Evolutionary conservation across 2,797 vertebrate species (phyloP).

Genomic region (Botia kubotai): DNA sequence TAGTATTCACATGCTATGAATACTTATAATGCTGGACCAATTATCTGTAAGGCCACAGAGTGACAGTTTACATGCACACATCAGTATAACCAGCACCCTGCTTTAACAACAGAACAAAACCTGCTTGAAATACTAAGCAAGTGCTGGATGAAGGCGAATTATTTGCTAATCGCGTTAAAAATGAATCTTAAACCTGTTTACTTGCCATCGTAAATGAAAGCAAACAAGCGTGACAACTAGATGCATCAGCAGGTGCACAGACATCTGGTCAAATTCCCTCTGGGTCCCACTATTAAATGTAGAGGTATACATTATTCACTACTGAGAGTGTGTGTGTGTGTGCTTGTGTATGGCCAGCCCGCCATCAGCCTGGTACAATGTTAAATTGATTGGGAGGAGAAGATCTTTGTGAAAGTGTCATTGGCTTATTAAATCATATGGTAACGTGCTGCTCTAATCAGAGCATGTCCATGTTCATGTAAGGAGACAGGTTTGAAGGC

Average conservation of each 20-base stretch:
- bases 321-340: constrained; percentile 1
- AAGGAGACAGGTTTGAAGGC: constrained; percentile 46
- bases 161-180: constrained; percentile 63
- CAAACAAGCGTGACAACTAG: constrained; percentile 66
- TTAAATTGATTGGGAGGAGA: constrained; percentile 30
- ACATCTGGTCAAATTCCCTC: constrained; percentile 70
- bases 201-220: constrained; percentile 69
- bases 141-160: constrained; percentile 66
- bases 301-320: constrained; percentile 60
- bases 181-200: constrained; percentile 69
- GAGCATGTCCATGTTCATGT: constrained; percentile 19
- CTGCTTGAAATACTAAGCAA: constrained; percentile 47
- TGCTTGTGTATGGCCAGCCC: constrained; percentile 10
- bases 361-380: constrained; percentile 36
- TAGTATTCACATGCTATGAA: too few relatives aligned
- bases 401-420: constrained; percentile 45
- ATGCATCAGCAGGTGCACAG: constrained; percentile 71
- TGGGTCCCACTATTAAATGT: constrained; percentile 52
- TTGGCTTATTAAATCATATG: constrained; percentile 52
- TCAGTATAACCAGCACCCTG: constrained; percentile 14
- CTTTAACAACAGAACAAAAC: constrained; percentile 20
- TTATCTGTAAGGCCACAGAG: neutral
- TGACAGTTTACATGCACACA: constrained; percentile 15
- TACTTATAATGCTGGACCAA: neutral
- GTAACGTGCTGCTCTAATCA: constrained; percentile 40